phyloP scores from a whole-genome alignment of 2,888 invertebrate species.

The Buathra laborator region DNA sequence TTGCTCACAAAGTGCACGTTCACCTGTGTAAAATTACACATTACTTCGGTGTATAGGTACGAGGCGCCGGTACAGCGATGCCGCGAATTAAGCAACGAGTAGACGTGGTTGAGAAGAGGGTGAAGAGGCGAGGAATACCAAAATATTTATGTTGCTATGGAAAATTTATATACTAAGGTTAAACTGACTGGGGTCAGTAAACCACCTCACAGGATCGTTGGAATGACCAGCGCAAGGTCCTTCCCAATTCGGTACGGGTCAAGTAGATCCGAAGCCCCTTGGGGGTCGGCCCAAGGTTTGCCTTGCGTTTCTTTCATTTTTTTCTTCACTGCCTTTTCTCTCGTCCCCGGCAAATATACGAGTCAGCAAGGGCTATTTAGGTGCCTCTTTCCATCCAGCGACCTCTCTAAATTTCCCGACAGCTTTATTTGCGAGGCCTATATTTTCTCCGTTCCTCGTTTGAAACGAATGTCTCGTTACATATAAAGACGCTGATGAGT shows the following conservation, averaged over 20 bases:
- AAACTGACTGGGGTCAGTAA: constrained; percentile 37
- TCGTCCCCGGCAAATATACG: constrained; percentile 49
- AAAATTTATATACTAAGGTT: constrained; percentile 34
- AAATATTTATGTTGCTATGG: constrained; percentile 45
- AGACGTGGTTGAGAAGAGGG: constrained; percentile 3
- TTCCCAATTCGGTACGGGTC: constrained; percentile 56
- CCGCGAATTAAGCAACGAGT: constrained; percentile 13
- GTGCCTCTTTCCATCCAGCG: constrained; percentile 26
- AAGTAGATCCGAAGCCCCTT: constrained; percentile 44
- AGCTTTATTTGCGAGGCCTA: constrained; percentile 31
- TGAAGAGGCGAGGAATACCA: constrained; percentile 20
- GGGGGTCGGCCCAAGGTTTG: constrained; percentile 15
- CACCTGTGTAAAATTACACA: constrained; percentile 65
- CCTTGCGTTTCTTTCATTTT: constrained; percentile 16
- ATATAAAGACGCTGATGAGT: constrained; percentile 8
- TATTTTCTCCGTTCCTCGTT: neutral
- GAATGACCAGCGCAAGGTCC: constrained; percentile 33
- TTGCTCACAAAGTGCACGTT: constrained; percentile 63
- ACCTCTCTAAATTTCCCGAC: constrained; percentile 25
- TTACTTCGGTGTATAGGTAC: constrained; percentile 31
- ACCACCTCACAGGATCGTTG: constrained; percentile 18
- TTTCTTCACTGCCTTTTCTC: constrained; percentile 21
- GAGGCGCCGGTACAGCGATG: neutral
- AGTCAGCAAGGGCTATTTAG: constrained; percentile 51
- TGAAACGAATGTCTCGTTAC: too few species aligned